A percentile compares a stretch with the other conserved stretches of the same genome.
phyloP scores from a whole-genome alignment of 1,140 invertebrate genomes.

The Drosophila ambigua region DNA sequence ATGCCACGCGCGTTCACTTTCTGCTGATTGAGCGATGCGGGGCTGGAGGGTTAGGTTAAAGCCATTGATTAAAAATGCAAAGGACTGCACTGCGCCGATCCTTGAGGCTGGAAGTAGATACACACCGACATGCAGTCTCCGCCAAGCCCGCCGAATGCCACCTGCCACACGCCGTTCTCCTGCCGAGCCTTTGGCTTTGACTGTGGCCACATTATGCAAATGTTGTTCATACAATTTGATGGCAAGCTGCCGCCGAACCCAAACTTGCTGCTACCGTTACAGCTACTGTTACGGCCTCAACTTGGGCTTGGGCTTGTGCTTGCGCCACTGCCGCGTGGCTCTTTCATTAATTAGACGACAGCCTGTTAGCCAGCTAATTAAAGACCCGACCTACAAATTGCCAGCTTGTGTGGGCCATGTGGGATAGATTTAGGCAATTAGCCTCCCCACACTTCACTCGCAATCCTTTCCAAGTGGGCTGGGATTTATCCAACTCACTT shows the following conservation, averaged over 20 bases:
- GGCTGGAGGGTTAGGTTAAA: conserved; percentile 2
- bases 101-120: conserved; percentile 33
- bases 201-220: conserved; percentile 57
- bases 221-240: conserved; percentile 31
- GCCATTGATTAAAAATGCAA: conserved; percentile 73
- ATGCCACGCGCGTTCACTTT: conserved; percentile 63
- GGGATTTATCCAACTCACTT: conserved; percentile 17
- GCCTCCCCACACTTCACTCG: conserved; percentile 18
- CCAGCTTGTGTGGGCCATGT: conserved; percentile 68
- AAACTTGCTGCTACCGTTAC: not conserved
- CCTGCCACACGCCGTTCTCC: too few relatives aligned
- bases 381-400: conserved; percentile 64
- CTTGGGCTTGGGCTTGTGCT: conserved; percentile 16
- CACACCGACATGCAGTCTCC: conserved; percentile 22
- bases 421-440: conserved; percentile 77
- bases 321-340: conserved; percentile 9
- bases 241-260: not conserved
- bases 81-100: conserved; percentile 55
- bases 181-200: conserved; percentile 4
- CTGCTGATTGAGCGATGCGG: conserved; percentile 27
- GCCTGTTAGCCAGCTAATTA: conserved; percentile 65
- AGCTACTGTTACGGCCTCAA: conserved; percentile 8
- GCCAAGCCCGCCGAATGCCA: too few relatives aligned
- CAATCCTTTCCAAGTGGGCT: conserved; percentile 24
- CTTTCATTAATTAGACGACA: conserved; percentile 61